Conservation (phyloP, 2,888 invertebrate genomes). For the Drosophila nigricruria region DNA sequence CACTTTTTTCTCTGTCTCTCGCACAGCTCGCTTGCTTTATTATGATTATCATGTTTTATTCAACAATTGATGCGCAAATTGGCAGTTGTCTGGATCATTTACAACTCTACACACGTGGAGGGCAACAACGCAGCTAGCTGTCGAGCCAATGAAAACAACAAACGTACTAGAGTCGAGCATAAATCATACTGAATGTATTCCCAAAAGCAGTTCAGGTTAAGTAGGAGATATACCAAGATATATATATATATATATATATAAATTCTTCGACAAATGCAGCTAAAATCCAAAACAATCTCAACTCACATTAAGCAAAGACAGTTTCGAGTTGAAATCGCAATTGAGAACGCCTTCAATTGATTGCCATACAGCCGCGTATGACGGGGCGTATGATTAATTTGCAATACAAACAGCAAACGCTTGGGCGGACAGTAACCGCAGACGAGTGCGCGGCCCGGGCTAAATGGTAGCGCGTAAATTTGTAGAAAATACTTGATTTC, state of each 20-base stretch:
- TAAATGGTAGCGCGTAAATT: conserved; percentile 66
- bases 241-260: not conserved
- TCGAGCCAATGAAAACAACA: conserved; percentile 11
- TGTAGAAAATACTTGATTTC: conserved; percentile 80
- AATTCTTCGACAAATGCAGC: not conserved
- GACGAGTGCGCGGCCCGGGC: conserved; percentile 40
- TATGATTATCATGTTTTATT: conserved; percentile 82
- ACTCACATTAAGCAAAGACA: not conserved
- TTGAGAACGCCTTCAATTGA: conserved; percentile 53
- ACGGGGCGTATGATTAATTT: conserved; percentile 77
- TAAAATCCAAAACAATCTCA: not conserved
- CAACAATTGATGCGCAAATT: conserved; percentile 81
- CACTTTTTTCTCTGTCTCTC: conserved; percentile 6
- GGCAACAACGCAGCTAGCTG: conserved; percentile 26
- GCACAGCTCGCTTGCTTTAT: conserved; percentile 52
- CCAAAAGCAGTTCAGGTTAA: conserved; percentile 20
- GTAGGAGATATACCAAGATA: not conserved
- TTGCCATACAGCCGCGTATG: conserved; percentile 47
- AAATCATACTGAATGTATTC: conserved; percentile 45
- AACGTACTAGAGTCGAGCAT: conserved; percentile 14
- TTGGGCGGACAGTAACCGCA: conserved; percentile 59
- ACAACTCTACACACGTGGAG: conserved; percentile 73
- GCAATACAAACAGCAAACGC: conserved; percentile 74
- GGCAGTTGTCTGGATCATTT: conserved; percentile 81
- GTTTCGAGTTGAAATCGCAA: conserved; percentile 33